Base-by-base conservation (phyloP, 2,797 vertebrate genomes). In the Cryptoprocta ferox region DNA sequence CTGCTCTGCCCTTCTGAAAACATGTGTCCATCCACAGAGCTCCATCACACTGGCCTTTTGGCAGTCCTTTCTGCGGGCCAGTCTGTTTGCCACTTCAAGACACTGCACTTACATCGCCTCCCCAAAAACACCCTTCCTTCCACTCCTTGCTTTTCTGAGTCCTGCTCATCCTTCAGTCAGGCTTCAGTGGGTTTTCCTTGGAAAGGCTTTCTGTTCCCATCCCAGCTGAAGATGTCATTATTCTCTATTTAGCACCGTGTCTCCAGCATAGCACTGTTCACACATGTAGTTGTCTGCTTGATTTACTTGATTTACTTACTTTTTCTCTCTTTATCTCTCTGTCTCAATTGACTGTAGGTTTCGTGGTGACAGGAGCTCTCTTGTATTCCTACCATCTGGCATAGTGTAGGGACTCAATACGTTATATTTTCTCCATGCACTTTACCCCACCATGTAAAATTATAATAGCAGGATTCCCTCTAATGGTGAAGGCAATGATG, bases 401-500 rank as follows among this genome's bases (percentile, higher is more conserved):
- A 42, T 0, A 59, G 53, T 63, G 37, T 19, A 80, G 45, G 12
- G 45, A 37, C 6, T 50, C 37, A 32, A 14, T 45, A 68, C 53
- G 11, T 87, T 75, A 82, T 82, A 88, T 89, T 39, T 93, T 73
- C 39, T 84, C 11, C 37, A 16, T 59, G 5, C 0, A 86, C 18
- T 18, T 16, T 7, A 50, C n/a, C 21, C 9, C 4, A 81, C 15
- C 39, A 45, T 79, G 18, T 96, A 75, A 63, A 93, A 91, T 50
- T 79, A 91, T 42, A 37, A 35, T 53, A 86, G 50, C 76, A 90
- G 42, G 82, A 50, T 56, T 81, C 8, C 3, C 28, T 89, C 3
- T 95, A 28, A 70, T 45, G 26, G 42, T 83, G 63, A 96, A 94
- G 30, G 39, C 39, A 80, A 66, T 91, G 63, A 63, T 26, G 0